Percentiles rank a stretch among this genome's conserved stretches.
Conservation (phyloP, 1,140 invertebrate species). For the Papilio xuthus region DNA sequence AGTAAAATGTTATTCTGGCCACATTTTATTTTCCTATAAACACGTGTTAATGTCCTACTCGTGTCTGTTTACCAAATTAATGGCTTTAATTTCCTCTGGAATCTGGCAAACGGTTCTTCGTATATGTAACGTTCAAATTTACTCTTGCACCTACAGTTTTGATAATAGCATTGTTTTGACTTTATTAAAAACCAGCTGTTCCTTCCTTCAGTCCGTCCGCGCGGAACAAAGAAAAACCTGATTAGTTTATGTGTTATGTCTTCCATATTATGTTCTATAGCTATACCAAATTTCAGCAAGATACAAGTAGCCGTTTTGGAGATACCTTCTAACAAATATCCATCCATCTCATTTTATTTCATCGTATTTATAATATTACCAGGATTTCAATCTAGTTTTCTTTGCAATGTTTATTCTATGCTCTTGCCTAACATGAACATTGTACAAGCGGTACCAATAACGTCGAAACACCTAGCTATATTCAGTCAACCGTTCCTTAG, state of each 20-base stretch:
- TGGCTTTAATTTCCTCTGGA: slow-evolving; percentile 25
- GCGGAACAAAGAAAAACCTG: too few relatives aligned
- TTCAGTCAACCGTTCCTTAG: not conserved
- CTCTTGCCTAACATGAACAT: not conserved
- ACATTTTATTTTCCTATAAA: slow-evolving; percentile 29
- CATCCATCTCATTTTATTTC: too few relatives aligned
- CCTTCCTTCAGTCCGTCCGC: too few relatives aligned
- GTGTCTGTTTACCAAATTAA: slow-evolving; percentile 23
- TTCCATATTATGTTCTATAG: too few relatives aligned
- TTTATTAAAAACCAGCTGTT: not conserved
- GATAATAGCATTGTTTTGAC: not conserved
- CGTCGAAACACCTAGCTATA: not conserved
- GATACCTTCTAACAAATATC: too few relatives aligned
- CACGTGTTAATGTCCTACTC: slow-evolving; percentile 16
- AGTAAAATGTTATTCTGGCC: slow-evolving; percentile 18
- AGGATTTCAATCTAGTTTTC: too few relatives aligned
- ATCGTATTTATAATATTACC: too few relatives aligned
- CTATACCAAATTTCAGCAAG: too few relatives aligned
- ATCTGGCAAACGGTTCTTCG: not conserved
- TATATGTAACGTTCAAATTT: slow-evolving; percentile 5
- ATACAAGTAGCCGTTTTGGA: too few relatives aligned
- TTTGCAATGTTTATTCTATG: too few relatives aligned
- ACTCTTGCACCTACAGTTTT: slow-evolving; percentile 11
- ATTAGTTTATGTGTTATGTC: too few relatives aligned
- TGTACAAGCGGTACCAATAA: slow-evolving; percentile 2